These are phyloP conservation scores for Ameiurus melas DNA, from an alignment of 2,113 vertebrate genomes.

Conservation along the genomic window DNA sequence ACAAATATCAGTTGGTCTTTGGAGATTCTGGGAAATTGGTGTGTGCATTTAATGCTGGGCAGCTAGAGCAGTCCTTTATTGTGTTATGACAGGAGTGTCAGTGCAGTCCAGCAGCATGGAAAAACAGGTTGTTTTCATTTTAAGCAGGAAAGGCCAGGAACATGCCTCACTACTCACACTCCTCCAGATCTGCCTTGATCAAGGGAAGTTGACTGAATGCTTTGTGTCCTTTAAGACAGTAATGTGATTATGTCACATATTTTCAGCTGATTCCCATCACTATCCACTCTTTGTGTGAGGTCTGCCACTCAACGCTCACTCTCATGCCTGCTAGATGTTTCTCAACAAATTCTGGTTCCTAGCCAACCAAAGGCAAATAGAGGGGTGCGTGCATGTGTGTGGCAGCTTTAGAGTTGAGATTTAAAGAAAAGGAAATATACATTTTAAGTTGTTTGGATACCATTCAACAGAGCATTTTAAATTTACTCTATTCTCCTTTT, in stretches of 20 bases:
- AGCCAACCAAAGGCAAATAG: conserved; percentile 70
- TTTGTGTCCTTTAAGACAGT: conserved; percentile 76
- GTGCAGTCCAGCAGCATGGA: conserved; percentile 65
- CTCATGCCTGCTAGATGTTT: conserved; percentile 73
- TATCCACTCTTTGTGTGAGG: conserved; percentile 73
- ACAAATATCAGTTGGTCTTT: conserved; percentile 53
- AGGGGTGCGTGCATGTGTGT: conserved; percentile 51
- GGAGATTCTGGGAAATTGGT: conserved; percentile 74
- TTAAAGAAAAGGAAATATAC: neutral
- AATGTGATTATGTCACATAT: conserved; percentile 77
- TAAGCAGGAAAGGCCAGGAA: conserved; percentile 67
- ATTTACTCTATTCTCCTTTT: too few relatives aligned
- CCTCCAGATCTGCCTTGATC: conserved; percentile 71
- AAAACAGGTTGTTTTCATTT: conserved; percentile 79
- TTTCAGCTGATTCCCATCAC: conserved; percentile 74
- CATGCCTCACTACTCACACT: conserved; percentile 62
- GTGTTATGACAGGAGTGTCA: conserved; percentile 74
- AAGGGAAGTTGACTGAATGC: conserved; percentile 73
- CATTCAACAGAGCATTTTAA: neutral
- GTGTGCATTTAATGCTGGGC: conserved; percentile 63
- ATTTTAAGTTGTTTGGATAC: neutral
- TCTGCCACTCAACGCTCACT: conserved; percentile 61
- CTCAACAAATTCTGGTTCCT: conserved; percentile 71
- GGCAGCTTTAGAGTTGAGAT: neutral
- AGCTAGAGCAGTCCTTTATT: conserved; percentile 73